Evolutionary conservation across 2,797 vertebrate genomes (phyloP).

Genomic region (Nasua narica): DNA sequence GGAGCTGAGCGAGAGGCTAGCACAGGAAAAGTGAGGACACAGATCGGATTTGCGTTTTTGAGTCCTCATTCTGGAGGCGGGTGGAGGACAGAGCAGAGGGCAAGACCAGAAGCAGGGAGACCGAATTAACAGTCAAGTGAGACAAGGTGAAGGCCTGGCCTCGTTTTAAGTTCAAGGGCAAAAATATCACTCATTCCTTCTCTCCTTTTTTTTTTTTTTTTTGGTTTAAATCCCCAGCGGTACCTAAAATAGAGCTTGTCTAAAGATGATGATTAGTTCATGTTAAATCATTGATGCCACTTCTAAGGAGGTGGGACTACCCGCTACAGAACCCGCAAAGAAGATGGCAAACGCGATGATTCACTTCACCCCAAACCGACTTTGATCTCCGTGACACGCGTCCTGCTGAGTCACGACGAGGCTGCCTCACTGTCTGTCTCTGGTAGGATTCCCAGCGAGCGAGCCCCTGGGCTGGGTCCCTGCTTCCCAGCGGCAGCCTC

Average conservation of each 20-base stretch:
- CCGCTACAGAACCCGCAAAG: background rate
- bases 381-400: background rate
- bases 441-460: fast-evolving
- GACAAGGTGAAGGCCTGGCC: background rate
- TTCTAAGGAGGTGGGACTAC: constrained; percentile 12
- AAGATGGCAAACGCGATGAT: background rate
- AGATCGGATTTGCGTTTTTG: background rate
- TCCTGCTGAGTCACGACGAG: background rate
- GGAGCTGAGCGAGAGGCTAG: background rate
- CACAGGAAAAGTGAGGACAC: background rate
- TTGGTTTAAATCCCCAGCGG: background rate
- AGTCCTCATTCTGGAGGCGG: background rate
- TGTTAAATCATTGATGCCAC: constrained; percentile 54
- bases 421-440: background rate
- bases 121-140: background rate
- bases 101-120: background rate
- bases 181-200: constrained; percentile 9
- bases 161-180: constrained; percentile 23
- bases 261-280: constrained; percentile 45
- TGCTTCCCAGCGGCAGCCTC: background rate
- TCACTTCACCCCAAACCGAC: background rate
- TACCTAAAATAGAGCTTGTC: constrained; percentile 55
- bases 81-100: background rate
- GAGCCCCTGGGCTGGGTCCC: background rate
- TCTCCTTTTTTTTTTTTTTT: background rate